A percentile compares a stretch with the other conserved stretches of the same genome.
Conservation (phyloP, 2,888 invertebrate genomes). For the Eupithecia subfuscata region DNA sequence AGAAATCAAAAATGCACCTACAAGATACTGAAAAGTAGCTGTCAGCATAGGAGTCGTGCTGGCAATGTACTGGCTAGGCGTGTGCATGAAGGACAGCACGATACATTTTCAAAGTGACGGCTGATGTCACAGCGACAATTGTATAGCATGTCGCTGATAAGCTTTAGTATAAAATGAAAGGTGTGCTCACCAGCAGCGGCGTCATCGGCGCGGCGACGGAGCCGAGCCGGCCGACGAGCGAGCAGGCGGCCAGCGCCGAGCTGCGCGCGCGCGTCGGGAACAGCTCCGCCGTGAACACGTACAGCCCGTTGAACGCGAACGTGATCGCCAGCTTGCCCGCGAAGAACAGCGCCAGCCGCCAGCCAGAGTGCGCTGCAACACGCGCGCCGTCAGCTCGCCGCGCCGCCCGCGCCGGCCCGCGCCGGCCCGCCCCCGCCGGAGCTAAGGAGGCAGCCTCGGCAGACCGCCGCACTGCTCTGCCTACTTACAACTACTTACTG, state of each 20-base stretch:
- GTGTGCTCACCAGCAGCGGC: slow-evolving; percentile 82
- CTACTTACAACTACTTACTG: too few relatives aligned
- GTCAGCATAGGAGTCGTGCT: too few relatives aligned
- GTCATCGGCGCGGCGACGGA: slow-evolving; percentile 89
- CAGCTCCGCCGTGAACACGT: slow-evolving; percentile 88
- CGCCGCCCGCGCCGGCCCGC: too few relatives aligned
- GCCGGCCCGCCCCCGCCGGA: too few relatives aligned
- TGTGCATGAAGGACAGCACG: too few relatives aligned
- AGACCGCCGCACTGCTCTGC: too few relatives aligned
- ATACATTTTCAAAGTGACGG: too few relatives aligned
- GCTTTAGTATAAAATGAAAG: neutral
- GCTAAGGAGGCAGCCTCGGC: too few relatives aligned
- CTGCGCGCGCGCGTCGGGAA: slow-evolving; percentile 88
- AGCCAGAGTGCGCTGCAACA: slow-evolving; percentile 58
- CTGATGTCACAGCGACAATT: neutral
- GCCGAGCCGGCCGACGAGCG: slow-evolving; percentile 88
- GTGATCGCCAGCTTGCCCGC: slow-evolving; percentile 87
- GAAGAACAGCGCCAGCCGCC: slow-evolving; percentile 78
- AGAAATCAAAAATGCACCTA: too few relatives aligned
- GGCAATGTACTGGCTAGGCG: too few relatives aligned
- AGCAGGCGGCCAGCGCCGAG: slow-evolving; percentile 87
- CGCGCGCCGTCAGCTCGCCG: neutral
- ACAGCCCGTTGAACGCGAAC: slow-evolving; percentile 86
- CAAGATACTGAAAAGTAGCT: too few relatives aligned
- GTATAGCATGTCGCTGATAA: neutral